A percentile compares a stretch with the other conserved stretches of the same genome.
Conservation (phyloP, 2,113 vertebrate genomes). For the Girardinichthys multiradiatus region DNA sequence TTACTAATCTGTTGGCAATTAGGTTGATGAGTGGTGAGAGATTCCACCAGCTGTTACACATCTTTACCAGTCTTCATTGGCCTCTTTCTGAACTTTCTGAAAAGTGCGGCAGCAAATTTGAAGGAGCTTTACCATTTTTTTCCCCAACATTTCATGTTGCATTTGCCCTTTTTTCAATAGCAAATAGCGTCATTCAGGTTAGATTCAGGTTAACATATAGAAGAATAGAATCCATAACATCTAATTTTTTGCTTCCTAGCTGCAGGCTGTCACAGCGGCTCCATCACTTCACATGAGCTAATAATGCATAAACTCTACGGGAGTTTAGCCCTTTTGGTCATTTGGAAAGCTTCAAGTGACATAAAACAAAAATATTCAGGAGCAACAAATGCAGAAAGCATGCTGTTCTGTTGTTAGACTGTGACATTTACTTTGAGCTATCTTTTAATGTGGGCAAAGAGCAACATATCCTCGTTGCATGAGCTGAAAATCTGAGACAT, state of each 20-base stretch:
- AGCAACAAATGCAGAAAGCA: background rate
- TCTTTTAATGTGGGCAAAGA: background rate
- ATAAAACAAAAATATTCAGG: background rate
- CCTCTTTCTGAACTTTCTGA: background rate
- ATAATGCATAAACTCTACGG: constrained; percentile 23
- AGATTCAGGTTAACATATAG: constrained; percentile 27
- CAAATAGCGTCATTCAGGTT: background rate
- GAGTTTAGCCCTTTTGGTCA: background rate
- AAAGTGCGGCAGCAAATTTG: background rate
- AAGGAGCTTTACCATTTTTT: background rate
- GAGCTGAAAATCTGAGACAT: background rate
- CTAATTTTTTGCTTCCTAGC: constrained; percentile 31
- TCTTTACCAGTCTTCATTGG: background rate
- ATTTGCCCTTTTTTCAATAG: background rate
- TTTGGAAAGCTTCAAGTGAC: background rate
- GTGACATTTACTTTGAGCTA: background rate
- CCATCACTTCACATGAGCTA: constrained; percentile 4
- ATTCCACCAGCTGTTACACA: background rate
- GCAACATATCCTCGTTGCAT: background rate
- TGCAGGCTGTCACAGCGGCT: constrained; percentile 24
- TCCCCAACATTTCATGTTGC: background rate
- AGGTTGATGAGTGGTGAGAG: background rate
- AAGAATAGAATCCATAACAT: constrained; percentile 26
- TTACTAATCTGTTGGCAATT: background rate
- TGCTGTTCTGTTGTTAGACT: background rate